Conservation (phyloP, 2,113 vertebrate genomes). For the Excalfactoria chinensis region DNA sequence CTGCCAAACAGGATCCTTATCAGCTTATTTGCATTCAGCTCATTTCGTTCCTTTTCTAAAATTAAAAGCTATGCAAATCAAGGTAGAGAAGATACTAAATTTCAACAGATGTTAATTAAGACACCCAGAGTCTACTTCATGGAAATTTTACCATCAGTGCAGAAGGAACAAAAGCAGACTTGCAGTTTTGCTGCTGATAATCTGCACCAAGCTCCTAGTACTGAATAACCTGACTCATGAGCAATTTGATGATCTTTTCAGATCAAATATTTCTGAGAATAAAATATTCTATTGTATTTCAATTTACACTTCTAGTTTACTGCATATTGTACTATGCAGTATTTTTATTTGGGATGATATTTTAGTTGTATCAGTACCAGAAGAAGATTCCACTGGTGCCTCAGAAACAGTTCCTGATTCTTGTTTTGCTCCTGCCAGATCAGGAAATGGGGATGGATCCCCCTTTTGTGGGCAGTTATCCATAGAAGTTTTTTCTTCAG, state of each 20-base stretch:
- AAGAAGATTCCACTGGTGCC: not conserved
- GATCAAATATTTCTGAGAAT: not conserved
- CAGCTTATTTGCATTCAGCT: conserved; percentile 23
- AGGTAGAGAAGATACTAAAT: conserved; percentile 42
- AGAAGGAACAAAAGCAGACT: not conserved
- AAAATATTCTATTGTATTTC: not conserved
- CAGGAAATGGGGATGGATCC: not conserved
- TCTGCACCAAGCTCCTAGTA: not conserved
- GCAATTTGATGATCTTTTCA: not conserved
- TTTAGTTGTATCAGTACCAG: not conserved
- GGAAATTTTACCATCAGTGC: not conserved
- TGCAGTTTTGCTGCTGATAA: not conserved
- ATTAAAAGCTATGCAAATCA: conserved; percentile 55
- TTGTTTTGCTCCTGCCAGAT: not conserved
- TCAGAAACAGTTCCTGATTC: not conserved
- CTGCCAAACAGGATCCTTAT: not conserved
- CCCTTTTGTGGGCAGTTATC: not conserved
- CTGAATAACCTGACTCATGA: not conserved
- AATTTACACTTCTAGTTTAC: not conserved
- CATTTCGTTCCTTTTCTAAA: conserved; percentile 15
- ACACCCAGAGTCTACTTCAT: not conserved
- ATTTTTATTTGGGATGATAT: not conserved
- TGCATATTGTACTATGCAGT: not conserved
- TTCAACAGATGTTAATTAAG: conserved; percentile 39
- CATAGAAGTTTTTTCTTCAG: not conserved